Evolutionary conservation across 2,797 vertebrate genomes (phyloP).

Genomic region (Orestias chungarensis): DNA sequence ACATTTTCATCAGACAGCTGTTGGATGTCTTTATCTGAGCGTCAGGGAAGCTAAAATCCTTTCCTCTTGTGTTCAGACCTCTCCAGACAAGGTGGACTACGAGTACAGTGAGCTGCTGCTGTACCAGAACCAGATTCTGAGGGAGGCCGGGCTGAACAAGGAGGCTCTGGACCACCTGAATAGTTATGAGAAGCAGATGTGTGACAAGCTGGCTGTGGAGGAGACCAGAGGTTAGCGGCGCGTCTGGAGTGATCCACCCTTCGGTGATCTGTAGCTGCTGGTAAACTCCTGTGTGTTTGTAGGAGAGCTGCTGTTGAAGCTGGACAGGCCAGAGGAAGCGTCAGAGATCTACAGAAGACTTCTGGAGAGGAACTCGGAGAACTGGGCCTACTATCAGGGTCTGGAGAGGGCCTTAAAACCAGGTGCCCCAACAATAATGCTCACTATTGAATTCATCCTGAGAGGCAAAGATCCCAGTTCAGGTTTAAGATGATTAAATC

Average conservation of each 20-base stretch:
- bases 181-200: conserved; percentile 97
- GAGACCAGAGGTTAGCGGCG: conserved; percentile 89
- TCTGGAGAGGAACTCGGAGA: conserved; percentile 97
- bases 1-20: no score
- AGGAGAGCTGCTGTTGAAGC: conserved; percentile 91
- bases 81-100: conserved; percentile 98
- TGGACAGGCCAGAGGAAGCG: conserved; percentile 91
- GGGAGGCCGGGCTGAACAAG: conserved; percentile 93
- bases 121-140: conserved; percentile 98
- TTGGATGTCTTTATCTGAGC: no score
- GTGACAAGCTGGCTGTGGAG: conserved; percentile 97
- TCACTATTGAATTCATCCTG: no score
- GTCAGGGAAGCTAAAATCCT: not conserved
- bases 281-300: not conserved
- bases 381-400: conserved; percentile 97
- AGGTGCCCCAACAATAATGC: no score
- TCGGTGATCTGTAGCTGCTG: no score
- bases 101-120: conserved; percentile 98
- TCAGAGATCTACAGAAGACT: conserved; percentile 90
- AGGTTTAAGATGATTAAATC: no score
- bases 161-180: conserved; percentile 96
- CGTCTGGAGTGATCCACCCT: no score
- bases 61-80: conserved; percentile 80
- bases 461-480: no score
- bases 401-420: conserved; percentile 94